phyloP scores from a whole-genome alignment of 2,797 vertebrate species.

The Oreochromis grahami region DNA sequence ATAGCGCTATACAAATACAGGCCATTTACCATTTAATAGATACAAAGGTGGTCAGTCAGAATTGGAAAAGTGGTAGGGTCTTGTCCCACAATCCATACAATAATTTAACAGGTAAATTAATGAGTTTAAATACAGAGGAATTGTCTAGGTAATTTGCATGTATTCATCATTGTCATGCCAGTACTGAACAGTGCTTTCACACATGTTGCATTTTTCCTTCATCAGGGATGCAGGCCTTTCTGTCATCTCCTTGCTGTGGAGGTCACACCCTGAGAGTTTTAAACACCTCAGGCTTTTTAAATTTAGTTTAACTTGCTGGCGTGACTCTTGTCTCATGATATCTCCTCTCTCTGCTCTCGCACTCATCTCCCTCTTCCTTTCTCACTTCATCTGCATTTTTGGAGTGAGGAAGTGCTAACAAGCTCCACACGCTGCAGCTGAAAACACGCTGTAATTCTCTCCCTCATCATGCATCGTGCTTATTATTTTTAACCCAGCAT shows the following conservation, averaged over 20 bases:
- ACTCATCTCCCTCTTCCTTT: neutral
- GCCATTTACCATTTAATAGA: too few species aligned
- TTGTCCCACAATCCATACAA: neutral
- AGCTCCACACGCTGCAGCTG: constrained; percentile 29
- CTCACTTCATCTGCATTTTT: constrained; percentile 30
- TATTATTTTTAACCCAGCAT: constrained; percentile 46
- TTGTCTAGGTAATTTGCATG: neutral
- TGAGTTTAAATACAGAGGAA: fast-evolving
- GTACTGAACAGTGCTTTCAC: neutral
- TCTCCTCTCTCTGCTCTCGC: neutral
- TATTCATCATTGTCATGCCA: neutral
- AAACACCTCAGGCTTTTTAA: neutral
- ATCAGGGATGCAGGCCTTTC: neutral
- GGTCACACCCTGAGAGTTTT: neutral
- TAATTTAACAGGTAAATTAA: neutral
- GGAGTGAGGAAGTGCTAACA: constrained; percentile 51
- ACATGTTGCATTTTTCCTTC: neutral
- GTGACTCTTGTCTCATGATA: neutral
- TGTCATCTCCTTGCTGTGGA: neutral
- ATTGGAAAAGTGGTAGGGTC: neutral
- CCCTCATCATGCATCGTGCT: constrained; percentile 25
- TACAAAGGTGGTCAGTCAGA: neutral
- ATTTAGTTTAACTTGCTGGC: neutral
- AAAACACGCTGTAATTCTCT: constrained; percentile 14
- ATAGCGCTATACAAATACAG: too few species aligned